Evolutionary conservation across 1,140 invertebrate species (phyloP).

Genomic region (Oncopodura yosiiana): DNA sequence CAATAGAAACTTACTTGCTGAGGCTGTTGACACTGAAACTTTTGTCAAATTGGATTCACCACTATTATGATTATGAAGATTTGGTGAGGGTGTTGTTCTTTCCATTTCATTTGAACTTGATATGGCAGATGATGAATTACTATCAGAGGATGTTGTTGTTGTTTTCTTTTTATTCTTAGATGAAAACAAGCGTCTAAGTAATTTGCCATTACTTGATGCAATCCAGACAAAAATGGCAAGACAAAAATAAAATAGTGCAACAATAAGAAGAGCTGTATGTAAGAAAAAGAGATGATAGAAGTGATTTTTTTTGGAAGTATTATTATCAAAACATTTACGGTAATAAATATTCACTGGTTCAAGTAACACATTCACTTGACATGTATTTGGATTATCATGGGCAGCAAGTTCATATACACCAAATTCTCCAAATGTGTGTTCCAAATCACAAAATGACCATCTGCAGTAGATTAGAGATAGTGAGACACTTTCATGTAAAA

Average conservation of each 20-base stretch:
- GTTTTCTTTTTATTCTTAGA: background rate
- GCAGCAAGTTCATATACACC: slow-evolving; percentile 24
- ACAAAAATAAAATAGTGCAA: slow-evolving; percentile 13
- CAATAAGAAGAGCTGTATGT: slow-evolving; percentile 21
- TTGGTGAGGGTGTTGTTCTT: too few relatives aligned
- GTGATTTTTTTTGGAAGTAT: background rate
- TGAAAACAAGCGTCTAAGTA: background rate
- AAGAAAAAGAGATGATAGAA: background rate
- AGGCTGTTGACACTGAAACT: background rate
- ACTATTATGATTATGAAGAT: too few relatives aligned
- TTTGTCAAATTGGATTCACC: too few relatives aligned
- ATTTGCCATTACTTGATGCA: background rate
- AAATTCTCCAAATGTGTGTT: slow-evolving; percentile 24
- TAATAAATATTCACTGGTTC: slow-evolving; percentile 32
- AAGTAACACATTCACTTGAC: slow-evolving; percentile 5
- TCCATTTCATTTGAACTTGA: background rate
- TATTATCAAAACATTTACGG: slow-evolving; percentile 15
- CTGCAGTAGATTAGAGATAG: background rate
- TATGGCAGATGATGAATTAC: background rate
- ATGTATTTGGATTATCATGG: background rate
- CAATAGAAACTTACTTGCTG: background rate
- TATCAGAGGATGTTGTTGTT: background rate
- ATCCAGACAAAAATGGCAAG: slow-evolving; percentile 1
- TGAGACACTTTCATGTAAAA: background rate
- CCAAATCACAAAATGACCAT: slow-evolving; percentile 22